Base-by-base conservation (phyloP, 2,888 invertebrate species). In the Temnothorax unifasciatus region DNA sequence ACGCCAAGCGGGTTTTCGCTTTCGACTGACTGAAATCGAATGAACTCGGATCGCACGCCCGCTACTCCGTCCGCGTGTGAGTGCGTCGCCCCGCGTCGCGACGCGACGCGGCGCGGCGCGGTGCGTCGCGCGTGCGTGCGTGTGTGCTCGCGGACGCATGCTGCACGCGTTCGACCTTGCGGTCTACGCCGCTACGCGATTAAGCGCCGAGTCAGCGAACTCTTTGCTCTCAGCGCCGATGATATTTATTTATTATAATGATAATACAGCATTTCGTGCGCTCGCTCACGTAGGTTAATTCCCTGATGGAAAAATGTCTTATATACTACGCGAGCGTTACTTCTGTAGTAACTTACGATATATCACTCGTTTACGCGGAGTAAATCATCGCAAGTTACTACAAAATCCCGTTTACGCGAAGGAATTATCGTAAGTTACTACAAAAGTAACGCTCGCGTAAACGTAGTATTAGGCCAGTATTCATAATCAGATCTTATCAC, bases 21-120 rank as follows among this genome's bases (percentile, higher is more conserved):
- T 92, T 92, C 92, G 90, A 92, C 92, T 92, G 91, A 92, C 92
- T 92, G 91, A 92, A 92, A 92, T 92, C 92, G 92, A 92, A 92
- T 90, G 90, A 86, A 73, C 85, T 81, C 15, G 63, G 71, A 68
- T 34, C 68, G 21, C 18, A 54, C 41, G 77, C n/a, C 75, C 83
- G 85, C 41, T 25, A 18, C 44, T 47, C 18, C 52, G 57, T 18
- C 59, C 61, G 69, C 84, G 76, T 73, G 29, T 82, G 71, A 25
- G 82, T 81, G 75, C 82, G 74, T 84, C 73, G 64, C 44, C 18
- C 25, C 44, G 66, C 66, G 66, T 52, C 69, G 69, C 52, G 69
- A 34, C 68, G 68, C 63, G 38, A 1, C 63, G n/a, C 38, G 11
- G 4, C 29, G 68, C 38, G 11, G 9, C 29, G 50, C 18, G 64